A percentile compares a stretch with the other conserved stretches of the same genome.
phyloP scores from a whole-genome alignment of 2,888 invertebrate species.

The Ectemnius continuus region DNA sequence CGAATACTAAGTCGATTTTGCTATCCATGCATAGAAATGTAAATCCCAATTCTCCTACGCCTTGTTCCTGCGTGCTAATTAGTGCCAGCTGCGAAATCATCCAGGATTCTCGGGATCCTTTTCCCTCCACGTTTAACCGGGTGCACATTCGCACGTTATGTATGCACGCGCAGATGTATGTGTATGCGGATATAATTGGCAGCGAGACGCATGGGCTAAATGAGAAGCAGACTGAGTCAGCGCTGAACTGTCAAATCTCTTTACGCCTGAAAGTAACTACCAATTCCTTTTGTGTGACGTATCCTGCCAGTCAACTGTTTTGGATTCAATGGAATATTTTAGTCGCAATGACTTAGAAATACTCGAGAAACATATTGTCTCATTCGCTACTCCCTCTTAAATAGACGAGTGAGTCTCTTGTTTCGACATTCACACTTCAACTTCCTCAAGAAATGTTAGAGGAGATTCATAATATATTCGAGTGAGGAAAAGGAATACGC shows the following conservation, averaged over 20 bases:
- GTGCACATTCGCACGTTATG: constrained; percentile 30
- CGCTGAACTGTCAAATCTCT: constrained; percentile 43
- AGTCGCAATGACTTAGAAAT: not conserved
- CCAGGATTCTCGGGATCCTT: constrained; percentile 19
- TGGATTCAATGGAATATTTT: constrained; percentile 13
- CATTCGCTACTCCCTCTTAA: too few relatives aligned
- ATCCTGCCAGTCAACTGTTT: not conserved
- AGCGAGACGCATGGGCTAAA: constrained; percentile 22
- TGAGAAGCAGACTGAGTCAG: constrained; percentile 37
- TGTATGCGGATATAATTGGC: not conserved
- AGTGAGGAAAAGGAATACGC: too few relatives aligned
- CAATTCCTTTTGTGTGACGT: constrained; percentile 53
- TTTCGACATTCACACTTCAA: too few relatives aligned
- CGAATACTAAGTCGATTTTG: constrained; percentile 33
- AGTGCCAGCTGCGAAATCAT: constrained; percentile 50
- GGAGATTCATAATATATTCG: too few relatives aligned
- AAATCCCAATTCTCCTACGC: constrained; percentile 34
- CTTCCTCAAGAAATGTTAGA: too few relatives aligned
- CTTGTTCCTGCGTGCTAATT: constrained; percentile 49
- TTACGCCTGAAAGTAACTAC: constrained; percentile 36
- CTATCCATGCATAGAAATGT: constrained; percentile 52
- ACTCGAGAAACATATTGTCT: too few relatives aligned
- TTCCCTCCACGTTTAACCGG: constrained; percentile 19
- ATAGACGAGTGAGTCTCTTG: too few relatives aligned
- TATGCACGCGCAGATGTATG: constrained; percentile 8